These are phyloP conservation scores for Colius striatus DNA, from an alignment of 2,113 vertebrate genomes.

Conservation along the genomic window DNA sequence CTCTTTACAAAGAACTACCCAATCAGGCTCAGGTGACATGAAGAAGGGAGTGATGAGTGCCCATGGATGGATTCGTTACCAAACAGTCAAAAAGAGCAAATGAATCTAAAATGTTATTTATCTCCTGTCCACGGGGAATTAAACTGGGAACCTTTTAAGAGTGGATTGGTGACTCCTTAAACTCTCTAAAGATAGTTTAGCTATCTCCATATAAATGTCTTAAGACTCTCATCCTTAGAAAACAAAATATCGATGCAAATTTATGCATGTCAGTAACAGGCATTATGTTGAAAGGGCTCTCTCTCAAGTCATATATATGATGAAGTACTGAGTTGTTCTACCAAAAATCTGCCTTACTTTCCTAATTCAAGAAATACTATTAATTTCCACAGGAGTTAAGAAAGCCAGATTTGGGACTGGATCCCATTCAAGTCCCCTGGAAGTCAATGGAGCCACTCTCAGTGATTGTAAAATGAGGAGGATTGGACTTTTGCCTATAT, in stretches of 20 bases:
- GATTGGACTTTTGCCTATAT: background rate
- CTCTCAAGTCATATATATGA: background rate
- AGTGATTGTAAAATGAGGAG: background rate
- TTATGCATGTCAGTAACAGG: background rate
- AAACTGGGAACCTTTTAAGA: background rate
- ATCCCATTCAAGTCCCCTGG: background rate
- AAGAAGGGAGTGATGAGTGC: background rate
- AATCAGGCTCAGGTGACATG: background rate
- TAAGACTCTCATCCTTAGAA: background rate
- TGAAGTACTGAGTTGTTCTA: background rate
- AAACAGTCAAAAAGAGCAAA: background rate
- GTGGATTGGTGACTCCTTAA: background rate
- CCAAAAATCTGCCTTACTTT: background rate
- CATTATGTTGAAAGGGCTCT: background rate
- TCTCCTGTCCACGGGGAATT: background rate
- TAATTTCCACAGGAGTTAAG: background rate
- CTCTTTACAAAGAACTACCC: background rate
- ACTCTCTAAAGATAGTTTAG: background rate
- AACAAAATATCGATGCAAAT: background rate
- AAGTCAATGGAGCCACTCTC: background rate
- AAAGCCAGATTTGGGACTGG: slow-evolving; percentile 32
- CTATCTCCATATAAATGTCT: background rate
- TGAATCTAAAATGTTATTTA: background rate
- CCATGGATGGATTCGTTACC: background rate
- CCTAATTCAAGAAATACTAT: background rate